Conservation (phyloP, 2,888 invertebrate genomes). For the Xanthostigma xanthostigma region DNA sequence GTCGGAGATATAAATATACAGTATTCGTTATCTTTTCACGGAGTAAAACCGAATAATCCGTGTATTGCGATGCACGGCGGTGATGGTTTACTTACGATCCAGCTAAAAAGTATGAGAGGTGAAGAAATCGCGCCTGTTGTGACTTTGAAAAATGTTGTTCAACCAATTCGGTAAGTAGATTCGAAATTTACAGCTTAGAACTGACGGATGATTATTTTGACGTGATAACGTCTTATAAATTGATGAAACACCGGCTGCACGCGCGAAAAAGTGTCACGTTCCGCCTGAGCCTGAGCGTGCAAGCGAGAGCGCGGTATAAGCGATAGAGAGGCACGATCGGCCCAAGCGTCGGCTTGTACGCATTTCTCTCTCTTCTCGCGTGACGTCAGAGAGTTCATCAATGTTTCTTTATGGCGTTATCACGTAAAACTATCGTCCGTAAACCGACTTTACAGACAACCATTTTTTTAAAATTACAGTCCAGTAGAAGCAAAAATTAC, state of each 20-base stretch:
- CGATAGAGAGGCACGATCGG: too few species aligned
- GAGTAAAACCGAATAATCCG: constrained; percentile 52
- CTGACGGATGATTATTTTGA: constrained; percentile 2
- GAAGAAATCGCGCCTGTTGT: constrained; percentile 70
- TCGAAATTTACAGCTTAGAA: not conserved
- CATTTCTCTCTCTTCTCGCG: too few species aligned
- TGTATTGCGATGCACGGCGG: constrained; percentile 56
- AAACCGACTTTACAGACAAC: too few species aligned
- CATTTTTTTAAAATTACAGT: constrained; percentile 40
- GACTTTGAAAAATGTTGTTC: constrained; percentile 58
- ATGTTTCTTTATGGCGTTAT: too few species aligned
- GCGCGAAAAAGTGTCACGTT: too few species aligned
- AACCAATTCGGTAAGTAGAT: constrained; percentile 42
- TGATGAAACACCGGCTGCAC: too few species aligned
- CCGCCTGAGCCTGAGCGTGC: too few species aligned
- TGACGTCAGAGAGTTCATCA: too few species aligned
- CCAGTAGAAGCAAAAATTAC: constrained; percentile 68
- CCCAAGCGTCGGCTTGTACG: too few species aligned
- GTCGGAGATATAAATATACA: constrained; percentile 59
- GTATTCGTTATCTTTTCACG: constrained; percentile 70
- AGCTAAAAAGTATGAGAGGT: constrained; percentile 51
- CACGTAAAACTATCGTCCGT: too few species aligned
- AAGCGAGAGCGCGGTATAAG: too few species aligned
- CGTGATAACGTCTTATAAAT: too few species aligned
- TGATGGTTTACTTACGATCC: constrained; percentile 57